These are phyloP conservation scores for Trachelus iudaicus DNA, from an alignment of 2,888 invertebrate genomes.

Conservation along the genomic window DNA sequence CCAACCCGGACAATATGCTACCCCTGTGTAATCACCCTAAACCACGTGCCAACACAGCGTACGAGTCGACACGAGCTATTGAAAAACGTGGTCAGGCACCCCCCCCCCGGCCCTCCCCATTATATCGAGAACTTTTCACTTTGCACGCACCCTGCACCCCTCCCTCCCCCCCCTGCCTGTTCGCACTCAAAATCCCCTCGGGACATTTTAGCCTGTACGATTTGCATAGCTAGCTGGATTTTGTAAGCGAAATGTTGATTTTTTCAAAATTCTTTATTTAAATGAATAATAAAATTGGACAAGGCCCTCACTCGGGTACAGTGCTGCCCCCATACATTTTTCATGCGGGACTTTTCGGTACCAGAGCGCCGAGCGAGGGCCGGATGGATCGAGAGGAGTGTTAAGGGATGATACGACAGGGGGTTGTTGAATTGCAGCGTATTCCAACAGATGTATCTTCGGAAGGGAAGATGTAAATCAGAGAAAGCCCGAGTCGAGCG, in stretches of 20 bases:
- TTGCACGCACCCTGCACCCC: background rate
- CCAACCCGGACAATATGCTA: slow-evolving; percentile 51
- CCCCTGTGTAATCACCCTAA: slow-evolving; percentile 54
- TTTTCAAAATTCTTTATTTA: background rate
- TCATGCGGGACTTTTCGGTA: background rate
- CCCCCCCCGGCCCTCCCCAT: slow-evolving; percentile 11
- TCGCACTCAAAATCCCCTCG: background rate
- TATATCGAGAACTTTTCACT: slow-evolving; percentile 44
- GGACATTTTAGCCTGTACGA: background rate
- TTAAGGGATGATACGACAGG: background rate
- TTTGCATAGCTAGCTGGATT: background rate
- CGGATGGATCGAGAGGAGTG: background rate
- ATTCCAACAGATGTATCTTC: slow-evolving; percentile 23
- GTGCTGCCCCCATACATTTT: background rate
- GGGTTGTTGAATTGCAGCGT: background rate
- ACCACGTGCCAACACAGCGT: slow-evolving; percentile 46
- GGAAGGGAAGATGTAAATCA: slow-evolving; percentile 20
- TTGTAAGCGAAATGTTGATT: background rate
- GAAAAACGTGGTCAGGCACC: slow-evolving; percentile 46
- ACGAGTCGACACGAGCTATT: slow-evolving; percentile 38
- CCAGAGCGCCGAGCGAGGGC: background rate
- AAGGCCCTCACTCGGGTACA: fast-evolving
- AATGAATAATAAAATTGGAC: background rate
- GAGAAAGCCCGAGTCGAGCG: slow-evolving; percentile 6
- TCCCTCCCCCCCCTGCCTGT: too few relatives aligned